Conservation (phyloP, 2,797 vertebrate species). For the Ctenopoma multispine region DNA sequence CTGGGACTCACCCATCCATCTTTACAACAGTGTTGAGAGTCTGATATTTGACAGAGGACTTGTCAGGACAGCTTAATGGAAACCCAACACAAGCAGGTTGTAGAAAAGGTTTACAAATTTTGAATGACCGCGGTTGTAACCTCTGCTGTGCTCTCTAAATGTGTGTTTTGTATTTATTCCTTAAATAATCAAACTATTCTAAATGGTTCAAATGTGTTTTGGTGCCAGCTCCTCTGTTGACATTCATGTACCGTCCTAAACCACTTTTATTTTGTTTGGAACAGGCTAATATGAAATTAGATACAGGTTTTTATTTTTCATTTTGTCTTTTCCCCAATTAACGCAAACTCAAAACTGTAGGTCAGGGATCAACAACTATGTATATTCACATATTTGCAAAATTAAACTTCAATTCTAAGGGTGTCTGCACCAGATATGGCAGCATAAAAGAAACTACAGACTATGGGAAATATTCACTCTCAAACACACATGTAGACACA, state of each 20-base stretch:
- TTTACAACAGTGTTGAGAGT: constrained; percentile 43
- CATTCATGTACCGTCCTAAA: neutral
- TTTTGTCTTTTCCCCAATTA: no score
- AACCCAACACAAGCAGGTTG: constrained; percentile 19
- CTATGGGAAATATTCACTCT: no score
- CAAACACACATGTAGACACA: neutral
- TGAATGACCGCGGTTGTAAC: constrained; percentile 24
- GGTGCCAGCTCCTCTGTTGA: neutral
- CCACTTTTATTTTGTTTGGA: neutral
- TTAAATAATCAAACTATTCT: neutral
- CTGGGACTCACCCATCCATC: constrained; percentile 57
- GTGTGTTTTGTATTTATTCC: neutral
- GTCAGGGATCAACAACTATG: no score
- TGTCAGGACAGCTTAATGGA: constrained; percentile 54
- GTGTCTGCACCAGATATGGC: no score
- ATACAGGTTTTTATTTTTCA: no score
- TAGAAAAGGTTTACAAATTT: constrained; percentile 29
- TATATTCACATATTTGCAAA: no score
- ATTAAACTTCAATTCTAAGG: no score
- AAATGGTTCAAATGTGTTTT: neutral
- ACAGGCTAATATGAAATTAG: no score
- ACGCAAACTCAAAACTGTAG: no score
- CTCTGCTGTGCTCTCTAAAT: neutral
- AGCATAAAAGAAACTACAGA: no score
- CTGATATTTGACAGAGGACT: constrained; percentile 62